These are phyloP conservation scores for Ctenosaura bakeri DNA, from an alignment of 2,797 vertebrate species.

Conservation along the genomic window DNA sequence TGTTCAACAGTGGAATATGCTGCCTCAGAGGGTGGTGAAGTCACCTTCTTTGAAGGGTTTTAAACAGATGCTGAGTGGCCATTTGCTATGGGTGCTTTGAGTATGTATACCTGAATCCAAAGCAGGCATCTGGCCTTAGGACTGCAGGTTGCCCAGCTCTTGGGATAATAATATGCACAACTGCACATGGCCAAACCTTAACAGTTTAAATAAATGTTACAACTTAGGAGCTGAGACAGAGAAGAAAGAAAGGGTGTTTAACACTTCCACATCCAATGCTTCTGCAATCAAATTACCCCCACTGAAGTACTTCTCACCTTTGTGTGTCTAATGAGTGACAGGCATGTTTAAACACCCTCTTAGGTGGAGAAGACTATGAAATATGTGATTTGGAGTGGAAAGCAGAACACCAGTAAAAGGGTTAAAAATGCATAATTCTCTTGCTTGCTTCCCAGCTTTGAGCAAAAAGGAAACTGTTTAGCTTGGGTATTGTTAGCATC, in stretches of 20 bases:
- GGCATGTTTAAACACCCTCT: background rate
- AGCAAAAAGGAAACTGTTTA: background rate
- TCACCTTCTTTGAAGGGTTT: too few relatives aligned
- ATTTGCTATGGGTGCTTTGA: too few relatives aligned
- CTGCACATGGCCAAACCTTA: too few relatives aligned
- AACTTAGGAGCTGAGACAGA: background rate
- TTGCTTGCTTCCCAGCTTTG: background rate
- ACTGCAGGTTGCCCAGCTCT: background rate
- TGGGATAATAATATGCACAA: background rate
- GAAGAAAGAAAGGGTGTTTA: background rate
- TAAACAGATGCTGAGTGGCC: too few relatives aligned
- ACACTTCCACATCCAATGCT: background rate
- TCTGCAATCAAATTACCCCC: background rate
- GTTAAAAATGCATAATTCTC: background rate
- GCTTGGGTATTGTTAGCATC: background rate
- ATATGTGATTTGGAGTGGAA: background rate
- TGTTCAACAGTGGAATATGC: too few relatives aligned
- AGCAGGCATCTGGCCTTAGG: background rate
- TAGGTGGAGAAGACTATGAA: background rate
- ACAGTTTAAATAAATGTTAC: background rate
- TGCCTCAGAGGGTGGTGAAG: too few relatives aligned
- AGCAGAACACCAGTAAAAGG: background rate
- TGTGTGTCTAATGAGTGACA: background rate
- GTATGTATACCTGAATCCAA: too few relatives aligned
- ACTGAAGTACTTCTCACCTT: too few relatives aligned